Base-by-base conservation (phyloP, 2,888 invertebrate genomes). In the Vanessa cardui region DNA sequence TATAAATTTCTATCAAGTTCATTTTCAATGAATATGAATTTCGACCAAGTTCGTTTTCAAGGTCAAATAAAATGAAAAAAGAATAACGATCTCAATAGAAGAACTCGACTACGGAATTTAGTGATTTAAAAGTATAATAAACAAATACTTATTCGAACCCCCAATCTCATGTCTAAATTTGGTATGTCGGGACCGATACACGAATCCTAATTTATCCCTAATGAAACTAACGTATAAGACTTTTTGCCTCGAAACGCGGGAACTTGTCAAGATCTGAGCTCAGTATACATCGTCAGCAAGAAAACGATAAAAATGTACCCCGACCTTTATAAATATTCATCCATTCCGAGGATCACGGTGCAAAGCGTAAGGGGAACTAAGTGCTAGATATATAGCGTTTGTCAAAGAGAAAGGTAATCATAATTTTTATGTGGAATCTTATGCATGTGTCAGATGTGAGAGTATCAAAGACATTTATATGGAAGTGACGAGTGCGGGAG, bases 71-170 rank as follows among this genome's bases (percentile, higher is more conserved):
- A 56, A 46, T 7, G 12, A 21, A 47, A 59, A n/a, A 59, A 46
- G 31, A 31, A 50, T 15, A 56, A 62, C 26, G 31, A 58, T 64
- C 47, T 21, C 3, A 60, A 60, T 33, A 16, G 47, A 80, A 83
- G 85, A 85, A 81, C 77, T 75, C 73, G 73, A 74, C 78, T 72
- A 71, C 58, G 76, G 83, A 83, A 86, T 87, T 82, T 81, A 69
- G 71, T 77, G 77, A 90, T 91, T 88, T 90, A 78, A 88, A 91
- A 90, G 88, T 91, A 88, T 91, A 91, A 91, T 90, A 80, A 78
- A 78, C 80, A 82, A 88, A 84, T 85, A 56, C 39, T 56, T 83
- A 80, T 33, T 63, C 15, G 18, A 8, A 26, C 50, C 52, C 26
- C 49, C 26, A 58, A 50, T 20, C 70, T 64, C 71, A 58, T 58